Base-by-base conservation (phyloP, 1,140 invertebrate genomes). In the Drosophila pruinosa region DNA sequence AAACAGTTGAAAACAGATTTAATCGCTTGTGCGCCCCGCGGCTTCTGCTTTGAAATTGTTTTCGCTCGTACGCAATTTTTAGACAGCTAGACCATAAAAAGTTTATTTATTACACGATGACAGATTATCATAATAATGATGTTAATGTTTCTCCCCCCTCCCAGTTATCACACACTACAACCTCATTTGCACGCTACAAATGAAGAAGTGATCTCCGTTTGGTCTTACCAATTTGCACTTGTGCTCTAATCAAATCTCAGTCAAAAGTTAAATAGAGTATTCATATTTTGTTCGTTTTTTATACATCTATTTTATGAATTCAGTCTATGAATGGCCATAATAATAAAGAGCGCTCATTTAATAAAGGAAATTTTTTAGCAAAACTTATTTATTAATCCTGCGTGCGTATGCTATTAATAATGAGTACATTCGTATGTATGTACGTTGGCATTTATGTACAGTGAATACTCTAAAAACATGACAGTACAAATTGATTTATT, bases 161-260 rank as follows among this genome's bases (percentile, higher is more conserved):
- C 19, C 34, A 10, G 6, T 5, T 12, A 17, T 2, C 15, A 15
- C 12, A 19, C 21, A 19, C 21, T 4, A 6, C n/a, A 4, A 14
- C 6, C 12, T 8, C 22, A 14, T 24, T 62, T 4, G 10, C 17
- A 47, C 12, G 12, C 17, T 17, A 15, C 39, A 72, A 52, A 73
- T 73, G 56, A 67, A 75, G 58, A 78, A 58, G 38, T 75, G 78
- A 88, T 83, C 79, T 72, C 38, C 28, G 43, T 45, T 41, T 70
- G 54, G 68, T 34, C 47, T 34, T 10, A 6, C 59, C 69, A 88
- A 88, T 88, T 88, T 78, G 61, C 82, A 88, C 75, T 41, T 61
- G 14, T 28, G 56, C 56, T 78, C 82, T 88, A 88, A 88, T 88
- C 78, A 65, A 63, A 88, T 88, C 78, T 88, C 59, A 58, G 57